Percentiles rank a stretch among this genome's conserved stretches.
Evolutionary conservation across 2,888 invertebrate genomes (phyloP).

Genomic region (Pemphredon lugubris): DNA sequence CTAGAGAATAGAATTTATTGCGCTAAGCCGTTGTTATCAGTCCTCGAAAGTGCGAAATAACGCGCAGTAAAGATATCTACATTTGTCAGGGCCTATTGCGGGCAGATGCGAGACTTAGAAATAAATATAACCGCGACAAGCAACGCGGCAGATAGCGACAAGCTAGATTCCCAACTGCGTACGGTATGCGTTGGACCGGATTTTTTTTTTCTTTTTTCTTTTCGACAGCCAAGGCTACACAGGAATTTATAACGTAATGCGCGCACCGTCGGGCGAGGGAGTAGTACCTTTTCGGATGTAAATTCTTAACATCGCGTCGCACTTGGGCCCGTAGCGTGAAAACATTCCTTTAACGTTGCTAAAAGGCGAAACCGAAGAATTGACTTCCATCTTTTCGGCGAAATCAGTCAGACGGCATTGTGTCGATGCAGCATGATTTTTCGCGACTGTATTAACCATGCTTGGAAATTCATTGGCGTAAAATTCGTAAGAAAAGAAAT

Average conservation of each 20-base stretch:
- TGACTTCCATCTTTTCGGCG: not conserved
- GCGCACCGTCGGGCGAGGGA: no score
- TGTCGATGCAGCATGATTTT: not conserved
- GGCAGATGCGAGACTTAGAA: constrained; percentile 44
- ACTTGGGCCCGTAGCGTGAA: constrained; percentile 29
- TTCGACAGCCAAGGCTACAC: not conserved
- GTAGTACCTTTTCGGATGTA: constrained; percentile 26
- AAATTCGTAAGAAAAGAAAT: no score
- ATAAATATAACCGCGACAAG: constrained; percentile 43
- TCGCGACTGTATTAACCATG: no score
- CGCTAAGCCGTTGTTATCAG: constrained; percentile 47
- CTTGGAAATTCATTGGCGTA: no score
- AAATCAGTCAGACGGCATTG: not conserved
- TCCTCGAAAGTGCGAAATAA: constrained; percentile 56
- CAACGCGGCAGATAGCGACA: constrained; percentile 26
- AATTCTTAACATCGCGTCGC: constrained; percentile 17
- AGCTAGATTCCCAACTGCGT: constrained; percentile 10
- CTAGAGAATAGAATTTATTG: constrained; percentile 54
- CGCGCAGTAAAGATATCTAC: constrained; percentile 55
- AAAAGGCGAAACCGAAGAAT: constrained; percentile 3
- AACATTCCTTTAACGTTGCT: constrained; percentile 18
- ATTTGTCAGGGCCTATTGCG: constrained; percentile 40
- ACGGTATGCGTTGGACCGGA: not conserved
- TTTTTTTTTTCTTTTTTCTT: constrained; percentile 11
- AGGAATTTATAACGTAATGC: constrained; percentile 22